A percentile compares a stretch with the other conserved stretches of the same genome.
Conservation (phyloP, 1,140 invertebrate genomes). For the Rhopalosiphum maidis region DNA sequence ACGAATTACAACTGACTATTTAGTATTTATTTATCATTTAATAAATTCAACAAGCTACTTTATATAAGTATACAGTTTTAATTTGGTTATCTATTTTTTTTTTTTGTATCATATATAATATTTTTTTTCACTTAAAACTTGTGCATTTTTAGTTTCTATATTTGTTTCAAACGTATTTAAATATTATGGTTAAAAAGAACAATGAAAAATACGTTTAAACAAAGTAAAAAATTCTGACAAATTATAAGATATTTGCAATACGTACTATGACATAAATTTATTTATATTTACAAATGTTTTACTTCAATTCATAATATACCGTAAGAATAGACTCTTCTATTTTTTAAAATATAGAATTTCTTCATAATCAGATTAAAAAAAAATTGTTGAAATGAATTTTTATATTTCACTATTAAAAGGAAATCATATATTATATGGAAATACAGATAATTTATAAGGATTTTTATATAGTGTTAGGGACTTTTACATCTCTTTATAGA, state of each 20-base stretch:
- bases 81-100: not conserved
- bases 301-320: not conserved
- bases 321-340: no score
- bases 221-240: not conserved
- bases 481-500: no score
- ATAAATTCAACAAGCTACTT: not conserved
- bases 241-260: not conserved
- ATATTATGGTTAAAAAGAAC: no score
- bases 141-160: not conserved
- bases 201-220: not conserved
- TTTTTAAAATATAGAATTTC: no score
- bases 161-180: not conserved
- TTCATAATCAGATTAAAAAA: no score
- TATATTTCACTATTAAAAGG: no score
- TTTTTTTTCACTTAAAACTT: not conserved
- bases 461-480: no score
- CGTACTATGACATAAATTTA: rapidly evolving
- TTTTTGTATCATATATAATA: not conserved
- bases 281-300: not conserved
- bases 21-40: not conserved
- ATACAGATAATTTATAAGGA: no score
- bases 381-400: no score
- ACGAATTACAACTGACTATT: not conserved
- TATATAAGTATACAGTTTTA: not conserved
- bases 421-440: no score